These are phyloP conservation scores for Centropus unirufus DNA, from an alignment of 2,113 vertebrate genomes.

Conservation along the genomic window DNA sequence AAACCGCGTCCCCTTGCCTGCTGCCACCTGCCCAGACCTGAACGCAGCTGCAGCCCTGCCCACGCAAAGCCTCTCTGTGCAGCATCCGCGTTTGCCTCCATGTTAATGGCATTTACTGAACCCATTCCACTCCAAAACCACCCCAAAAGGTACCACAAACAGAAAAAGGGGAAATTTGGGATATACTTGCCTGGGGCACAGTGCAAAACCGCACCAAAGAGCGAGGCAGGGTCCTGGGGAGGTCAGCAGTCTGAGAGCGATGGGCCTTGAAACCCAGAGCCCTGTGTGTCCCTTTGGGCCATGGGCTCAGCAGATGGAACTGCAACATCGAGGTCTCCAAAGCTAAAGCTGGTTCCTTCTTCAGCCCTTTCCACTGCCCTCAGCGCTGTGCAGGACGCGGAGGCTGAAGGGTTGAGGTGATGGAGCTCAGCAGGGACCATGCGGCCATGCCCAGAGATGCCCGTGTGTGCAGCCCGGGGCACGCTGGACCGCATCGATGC, in stretches of 20 bases:
- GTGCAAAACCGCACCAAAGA: not conserved
- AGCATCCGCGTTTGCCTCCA: not conserved
- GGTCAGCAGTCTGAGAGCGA: accelerated
- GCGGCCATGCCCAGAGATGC: not conserved
- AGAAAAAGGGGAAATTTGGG: not conserved
- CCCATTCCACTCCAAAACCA: not conserved
- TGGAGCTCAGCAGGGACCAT: not conserved
- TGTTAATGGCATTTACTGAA: not conserved
- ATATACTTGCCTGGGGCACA: accelerated
- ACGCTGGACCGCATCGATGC: not conserved
- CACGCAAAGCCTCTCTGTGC: not conserved
- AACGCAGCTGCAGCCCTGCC: not conserved
- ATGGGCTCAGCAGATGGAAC: not conserved
- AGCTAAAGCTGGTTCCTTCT: not conserved
- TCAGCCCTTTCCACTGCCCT: not conserved
- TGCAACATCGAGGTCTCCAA: not conserved
- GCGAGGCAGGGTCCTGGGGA: not conserved
- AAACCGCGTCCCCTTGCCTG: not conserved
- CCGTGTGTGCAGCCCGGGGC: accelerated
- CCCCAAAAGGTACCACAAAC: accelerated
- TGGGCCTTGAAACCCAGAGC: not conserved
- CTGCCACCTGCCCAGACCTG: not conserved
- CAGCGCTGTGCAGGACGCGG: accelerated
- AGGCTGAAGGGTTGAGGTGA: accelerated
- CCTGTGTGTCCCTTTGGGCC: accelerated